phyloP scores from a whole-genome alignment of 1,140 invertebrate species.

The Drosophila suzukii region DNA sequence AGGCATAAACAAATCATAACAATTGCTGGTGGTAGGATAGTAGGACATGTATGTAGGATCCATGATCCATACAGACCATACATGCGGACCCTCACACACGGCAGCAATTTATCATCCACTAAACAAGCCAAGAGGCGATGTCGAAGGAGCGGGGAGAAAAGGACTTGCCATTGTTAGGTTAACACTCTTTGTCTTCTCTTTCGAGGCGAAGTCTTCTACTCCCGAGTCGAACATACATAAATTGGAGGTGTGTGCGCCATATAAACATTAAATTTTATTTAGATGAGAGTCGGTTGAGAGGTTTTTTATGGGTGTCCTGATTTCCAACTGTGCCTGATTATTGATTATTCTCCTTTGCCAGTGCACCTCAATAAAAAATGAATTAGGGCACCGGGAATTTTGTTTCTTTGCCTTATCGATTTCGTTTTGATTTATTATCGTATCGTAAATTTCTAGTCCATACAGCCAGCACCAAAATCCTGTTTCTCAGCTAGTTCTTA shows the following conservation, averaged over 20 bases:
- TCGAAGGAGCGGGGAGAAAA: conserved; percentile 28
- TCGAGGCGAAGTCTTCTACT: conserved; percentile 21
- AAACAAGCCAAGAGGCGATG: conserved; percentile 59
- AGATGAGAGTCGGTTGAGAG: conserved; percentile 50
- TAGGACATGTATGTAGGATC: conserved; percentile 17
- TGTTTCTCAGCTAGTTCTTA: conserved; percentile 15
- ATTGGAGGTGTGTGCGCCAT: conserved; percentile 63
- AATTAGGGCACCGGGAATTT: conserved; percentile 69
- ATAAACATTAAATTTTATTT: conserved; percentile 81
- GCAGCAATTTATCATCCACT: conserved; percentile 74
- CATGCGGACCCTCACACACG: conserved; percentile 21
- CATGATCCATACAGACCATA: background rate
- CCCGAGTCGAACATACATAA: conserved; percentile 11
- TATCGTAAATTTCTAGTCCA: conserved; percentile 66
- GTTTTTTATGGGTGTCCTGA: conserved; percentile 77
- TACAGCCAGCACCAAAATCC: conserved; percentile 16
- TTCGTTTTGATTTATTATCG: conserved; percentile 70
- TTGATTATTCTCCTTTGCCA: conserved; percentile 62
- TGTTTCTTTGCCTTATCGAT: conserved; percentile 28
- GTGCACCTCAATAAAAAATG: conserved; percentile 77
- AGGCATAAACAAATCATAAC: conserved; percentile 74
- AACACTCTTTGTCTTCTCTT: conserved; percentile 40
- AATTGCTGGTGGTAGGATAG: conserved; percentile 39
- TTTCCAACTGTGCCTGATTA: conserved; percentile 76
- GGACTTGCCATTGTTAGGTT: conserved; percentile 52